phyloP scores from a whole-genome alignment of 2,113 vertebrate genomes.

The Balaeniceps rex region DNA sequence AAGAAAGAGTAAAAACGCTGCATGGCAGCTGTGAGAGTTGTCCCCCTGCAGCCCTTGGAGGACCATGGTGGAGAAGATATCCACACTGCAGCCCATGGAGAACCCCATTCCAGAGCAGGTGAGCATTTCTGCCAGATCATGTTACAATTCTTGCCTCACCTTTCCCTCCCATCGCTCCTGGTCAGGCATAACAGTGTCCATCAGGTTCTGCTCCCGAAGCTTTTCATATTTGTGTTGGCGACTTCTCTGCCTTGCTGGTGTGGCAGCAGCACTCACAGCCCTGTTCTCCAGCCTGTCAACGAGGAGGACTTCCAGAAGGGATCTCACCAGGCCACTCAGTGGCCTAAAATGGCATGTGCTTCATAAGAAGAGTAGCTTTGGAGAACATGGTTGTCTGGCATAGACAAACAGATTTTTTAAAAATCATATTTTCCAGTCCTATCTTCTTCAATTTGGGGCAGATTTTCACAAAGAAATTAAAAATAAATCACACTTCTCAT shows the following conservation, averaged over 20 bases:
- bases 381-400: background rate
- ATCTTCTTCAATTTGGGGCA: background rate
- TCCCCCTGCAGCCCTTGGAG: background rate
- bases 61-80: background rate
- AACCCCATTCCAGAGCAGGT: rapidly evolving
- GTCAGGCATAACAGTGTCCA: background rate
- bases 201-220: background rate
- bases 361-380: background rate
- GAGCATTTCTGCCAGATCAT: background rate
- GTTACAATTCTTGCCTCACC: background rate
- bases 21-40: background rate
- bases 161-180: background rate
- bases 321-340: background rate
- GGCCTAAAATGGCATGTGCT: background rate
- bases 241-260: background rate
- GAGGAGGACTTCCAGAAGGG: background rate
- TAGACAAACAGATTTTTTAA: background rate
- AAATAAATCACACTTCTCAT: background rate
- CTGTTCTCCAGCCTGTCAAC: background rate
- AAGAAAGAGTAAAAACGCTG: background rate
- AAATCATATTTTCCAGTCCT: background rate
- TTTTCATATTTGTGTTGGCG: background rate
- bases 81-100: background rate
- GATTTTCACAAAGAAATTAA: background rate
- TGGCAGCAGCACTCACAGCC: background rate